Conservation (phyloP, 2,113 vertebrate genomes). For the Paradoxurus hermaphroditus region DNA sequence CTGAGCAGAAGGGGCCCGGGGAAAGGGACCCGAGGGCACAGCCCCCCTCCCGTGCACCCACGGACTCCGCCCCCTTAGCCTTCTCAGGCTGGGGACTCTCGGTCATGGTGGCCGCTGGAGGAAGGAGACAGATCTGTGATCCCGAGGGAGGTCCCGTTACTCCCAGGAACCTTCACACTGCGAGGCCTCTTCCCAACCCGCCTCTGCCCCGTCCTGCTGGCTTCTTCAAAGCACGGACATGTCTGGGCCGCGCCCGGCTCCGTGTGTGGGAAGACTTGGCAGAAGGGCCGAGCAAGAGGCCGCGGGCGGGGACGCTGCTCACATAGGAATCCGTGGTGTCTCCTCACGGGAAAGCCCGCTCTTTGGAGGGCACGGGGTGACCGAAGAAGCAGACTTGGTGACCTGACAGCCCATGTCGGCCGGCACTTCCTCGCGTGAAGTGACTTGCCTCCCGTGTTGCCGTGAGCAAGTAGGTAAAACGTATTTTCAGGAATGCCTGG, state of each 20-base stretch:
- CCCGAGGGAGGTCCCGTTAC: background rate
- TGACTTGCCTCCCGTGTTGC: background rate
- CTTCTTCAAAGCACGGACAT: background rate
- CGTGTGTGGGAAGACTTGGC: background rate
- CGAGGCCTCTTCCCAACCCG: background rate
- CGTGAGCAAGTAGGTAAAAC: background rate
- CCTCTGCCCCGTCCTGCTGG: background rate
- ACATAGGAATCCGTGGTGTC: too few relatives aligned
- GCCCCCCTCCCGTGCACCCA: background rate
- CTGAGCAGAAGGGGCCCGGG: background rate
- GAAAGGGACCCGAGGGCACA: too few relatives aligned
- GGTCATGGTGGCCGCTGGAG: background rate
- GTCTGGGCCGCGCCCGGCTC: background rate
- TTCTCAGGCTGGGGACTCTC: background rate
- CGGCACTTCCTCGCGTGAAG: background rate
- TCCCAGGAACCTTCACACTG: background rate
- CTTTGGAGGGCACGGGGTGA: background rate
- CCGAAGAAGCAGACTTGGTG: background rate
- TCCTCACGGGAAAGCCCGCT: accelerated
- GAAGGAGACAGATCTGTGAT: background rate
- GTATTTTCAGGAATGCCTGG: accelerated
- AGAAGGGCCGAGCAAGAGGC: background rate
- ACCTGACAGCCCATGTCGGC: background rate
- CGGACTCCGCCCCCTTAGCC: too few relatives aligned
- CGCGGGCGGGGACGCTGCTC: accelerated